Percentiles rank a stretch among this genome's conserved stretches.
phyloP scores from a whole-genome alignment of 2,888 invertebrate genomes.

The Gisinianus flammeolus region DNA sequence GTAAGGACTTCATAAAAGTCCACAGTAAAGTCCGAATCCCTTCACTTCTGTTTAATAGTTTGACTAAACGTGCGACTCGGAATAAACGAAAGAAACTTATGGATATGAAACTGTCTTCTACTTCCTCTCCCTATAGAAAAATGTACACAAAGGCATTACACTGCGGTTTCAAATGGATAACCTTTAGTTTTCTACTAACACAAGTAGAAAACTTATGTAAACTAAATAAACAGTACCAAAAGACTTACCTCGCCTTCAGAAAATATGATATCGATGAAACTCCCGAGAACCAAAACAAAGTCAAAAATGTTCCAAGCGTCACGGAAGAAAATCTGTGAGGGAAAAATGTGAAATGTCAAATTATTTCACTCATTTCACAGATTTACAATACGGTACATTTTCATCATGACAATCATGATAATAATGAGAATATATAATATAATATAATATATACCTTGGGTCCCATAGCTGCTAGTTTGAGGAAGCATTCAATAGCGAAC shows the following conservation, averaged over 20 bases:
- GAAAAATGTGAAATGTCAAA: not conserved
- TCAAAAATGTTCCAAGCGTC: conserved; percentile 67
- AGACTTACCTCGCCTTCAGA: conserved; percentile 74
- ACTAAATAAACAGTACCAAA: not conserved
- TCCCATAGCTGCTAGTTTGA: conserved; percentile 68
- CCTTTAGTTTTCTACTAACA: not conserved
- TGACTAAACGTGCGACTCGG: conserved; percentile 70
- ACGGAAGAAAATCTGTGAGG: conserved; percentile 60
- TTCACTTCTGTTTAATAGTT: conserved; percentile 68
- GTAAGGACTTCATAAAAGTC: conserved; percentile 72
- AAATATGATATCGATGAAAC: conserved; percentile 66
- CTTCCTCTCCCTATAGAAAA: conserved; percentile 1
- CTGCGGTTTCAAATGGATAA: not conserved
- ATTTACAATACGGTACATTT: too few species aligned
- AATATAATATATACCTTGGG: conserved; percentile 68
- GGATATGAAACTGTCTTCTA: conserved; percentile 36
- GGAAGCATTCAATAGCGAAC: conserved; percentile 68
- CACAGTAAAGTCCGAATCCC: conserved; percentile 69
- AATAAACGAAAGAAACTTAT: conserved; percentile 70
- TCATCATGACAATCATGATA: too few species aligned
- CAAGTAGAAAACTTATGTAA: not conserved
- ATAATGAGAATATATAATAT: too few species aligned
- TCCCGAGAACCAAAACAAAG: conserved; percentile 65
- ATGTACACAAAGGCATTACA: not conserved
- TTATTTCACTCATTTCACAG: not conserved